Conservation (phyloP, 1,140 invertebrate genomes). For the Bacillus rossius region DNA sequence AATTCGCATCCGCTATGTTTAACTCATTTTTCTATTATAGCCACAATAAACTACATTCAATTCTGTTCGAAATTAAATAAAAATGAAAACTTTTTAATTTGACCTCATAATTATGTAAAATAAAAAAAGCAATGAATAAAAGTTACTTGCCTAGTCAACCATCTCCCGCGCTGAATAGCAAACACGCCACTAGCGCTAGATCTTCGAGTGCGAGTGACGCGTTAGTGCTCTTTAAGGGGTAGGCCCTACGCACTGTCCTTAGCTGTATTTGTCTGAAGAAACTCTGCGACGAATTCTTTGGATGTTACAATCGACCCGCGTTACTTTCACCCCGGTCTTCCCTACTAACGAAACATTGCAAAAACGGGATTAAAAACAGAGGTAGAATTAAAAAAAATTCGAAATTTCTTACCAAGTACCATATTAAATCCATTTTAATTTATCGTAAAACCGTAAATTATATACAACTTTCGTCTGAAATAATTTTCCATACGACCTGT, state of each 20-base stretch:
- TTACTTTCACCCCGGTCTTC: background rate
- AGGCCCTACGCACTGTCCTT: background rate
- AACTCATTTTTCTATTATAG: background rate
- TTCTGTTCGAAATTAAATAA: background rate
- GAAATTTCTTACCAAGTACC: no score
- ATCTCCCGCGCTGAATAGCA: background rate
- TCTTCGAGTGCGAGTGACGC: no score
- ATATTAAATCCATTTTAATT: no score
- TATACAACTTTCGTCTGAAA: no score
- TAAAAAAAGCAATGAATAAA: background rate
- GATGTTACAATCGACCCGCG: background rate
- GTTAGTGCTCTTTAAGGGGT: background rate
- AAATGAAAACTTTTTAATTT: background rate
- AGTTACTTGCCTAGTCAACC: background rate
- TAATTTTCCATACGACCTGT: no score
- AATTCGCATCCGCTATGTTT: background rate
- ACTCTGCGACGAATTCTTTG: background rate
- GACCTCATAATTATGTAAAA: background rate
- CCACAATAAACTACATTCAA: background rate
- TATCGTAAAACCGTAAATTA: no score
- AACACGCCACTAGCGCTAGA: background rate
- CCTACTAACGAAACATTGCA: no score
- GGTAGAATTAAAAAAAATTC: no score
- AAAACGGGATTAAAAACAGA: no score
- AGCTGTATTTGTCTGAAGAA: background rate